Percentiles rank a stretch among this genome's conserved stretches.
phyloP scores from a whole-genome alignment of 1,140 invertebrate genomes.

The Aphis craccivora region DNA sequence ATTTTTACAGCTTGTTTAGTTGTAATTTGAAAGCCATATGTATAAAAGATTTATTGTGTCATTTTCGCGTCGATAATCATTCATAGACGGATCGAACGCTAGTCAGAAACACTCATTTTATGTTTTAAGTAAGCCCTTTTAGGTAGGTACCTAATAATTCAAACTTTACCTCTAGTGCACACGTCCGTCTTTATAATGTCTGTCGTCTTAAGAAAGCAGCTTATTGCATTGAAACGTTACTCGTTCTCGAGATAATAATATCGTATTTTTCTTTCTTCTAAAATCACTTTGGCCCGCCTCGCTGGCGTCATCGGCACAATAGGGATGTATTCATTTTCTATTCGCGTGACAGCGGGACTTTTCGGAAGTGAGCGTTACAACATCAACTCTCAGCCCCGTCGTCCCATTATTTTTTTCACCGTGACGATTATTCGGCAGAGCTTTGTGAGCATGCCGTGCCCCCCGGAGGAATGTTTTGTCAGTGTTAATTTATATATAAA shows the following conservation, averaged over 20 bases:
- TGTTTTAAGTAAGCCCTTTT: not conserved
- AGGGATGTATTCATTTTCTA: slow-evolving; percentile 21
- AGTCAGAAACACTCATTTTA: not conserved
- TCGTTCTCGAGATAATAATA: not conserved
- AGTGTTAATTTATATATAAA: slow-evolving; percentile 37
- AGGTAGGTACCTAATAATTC: not conserved
- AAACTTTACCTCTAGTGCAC: not conserved
- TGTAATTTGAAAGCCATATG: too few relatives aligned
- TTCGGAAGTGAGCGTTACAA: slow-evolving; percentile 20
- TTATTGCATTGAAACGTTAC: not conserved
- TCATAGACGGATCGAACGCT: not conserved
- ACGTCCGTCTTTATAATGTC: not conserved
- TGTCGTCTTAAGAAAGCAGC: not conserved
- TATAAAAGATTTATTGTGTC: too few relatives aligned
- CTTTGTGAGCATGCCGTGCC: not conserved
- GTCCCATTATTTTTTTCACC: not conserved
- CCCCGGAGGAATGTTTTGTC: not conserved
- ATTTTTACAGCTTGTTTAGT: too few relatives aligned
- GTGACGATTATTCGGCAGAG: not conserved
- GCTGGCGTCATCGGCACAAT: slow-evolving; percentile 26
- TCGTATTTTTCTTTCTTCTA: not conserved
- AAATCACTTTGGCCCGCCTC: not conserved
- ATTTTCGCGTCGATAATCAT: not conserved
- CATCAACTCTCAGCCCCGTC: not conserved
- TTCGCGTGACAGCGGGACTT: not conserved